These are phyloP conservation scores for Hylia prasina DNA, from an alignment of 2,113 vertebrate genomes.

Conservation along the genomic window DNA sequence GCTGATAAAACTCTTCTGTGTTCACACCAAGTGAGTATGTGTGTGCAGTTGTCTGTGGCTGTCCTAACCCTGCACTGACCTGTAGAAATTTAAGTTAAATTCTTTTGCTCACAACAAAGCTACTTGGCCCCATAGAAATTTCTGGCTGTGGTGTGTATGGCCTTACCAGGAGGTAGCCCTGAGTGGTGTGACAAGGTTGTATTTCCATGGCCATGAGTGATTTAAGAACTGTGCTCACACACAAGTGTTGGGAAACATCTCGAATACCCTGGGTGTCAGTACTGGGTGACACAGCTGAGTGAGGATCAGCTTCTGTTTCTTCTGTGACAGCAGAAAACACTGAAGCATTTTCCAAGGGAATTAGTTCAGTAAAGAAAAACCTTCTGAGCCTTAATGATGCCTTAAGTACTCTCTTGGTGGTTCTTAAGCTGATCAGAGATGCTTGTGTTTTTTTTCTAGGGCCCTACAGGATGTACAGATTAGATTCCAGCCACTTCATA, in stretches of 20 bases:
- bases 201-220: not conserved
- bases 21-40: conserved; percentile 93
- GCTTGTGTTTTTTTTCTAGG: conserved; percentile 60
- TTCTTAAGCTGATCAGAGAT: not conserved
- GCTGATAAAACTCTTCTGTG: conserved; percentile 96
- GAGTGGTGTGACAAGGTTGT: not conserved
- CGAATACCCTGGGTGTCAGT: not conserved
- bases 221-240: not conserved
- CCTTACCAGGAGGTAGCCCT: not conserved
- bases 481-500: conserved; percentile 89
- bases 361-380: not conserved
- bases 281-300: not conserved
- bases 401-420: not conserved
- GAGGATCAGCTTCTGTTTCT: not conserved
- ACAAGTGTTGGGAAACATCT: not conserved
- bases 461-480: conserved; percentile 97
- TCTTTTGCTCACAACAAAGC: not conserved
- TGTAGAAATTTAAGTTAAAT: not conserved
- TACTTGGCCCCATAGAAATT: not conserved
- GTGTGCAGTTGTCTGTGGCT: not conserved
- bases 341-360: not conserved
- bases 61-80: not conserved
- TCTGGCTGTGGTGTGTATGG: not conserved
- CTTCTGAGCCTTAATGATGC: not conserved
- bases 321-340: not conserved